Evolutionary conservation across 2,888 invertebrate species (phyloP), one percentile per base, ranked within the genome.

Genomic region (Pristionchus exspectatus): DNA sequence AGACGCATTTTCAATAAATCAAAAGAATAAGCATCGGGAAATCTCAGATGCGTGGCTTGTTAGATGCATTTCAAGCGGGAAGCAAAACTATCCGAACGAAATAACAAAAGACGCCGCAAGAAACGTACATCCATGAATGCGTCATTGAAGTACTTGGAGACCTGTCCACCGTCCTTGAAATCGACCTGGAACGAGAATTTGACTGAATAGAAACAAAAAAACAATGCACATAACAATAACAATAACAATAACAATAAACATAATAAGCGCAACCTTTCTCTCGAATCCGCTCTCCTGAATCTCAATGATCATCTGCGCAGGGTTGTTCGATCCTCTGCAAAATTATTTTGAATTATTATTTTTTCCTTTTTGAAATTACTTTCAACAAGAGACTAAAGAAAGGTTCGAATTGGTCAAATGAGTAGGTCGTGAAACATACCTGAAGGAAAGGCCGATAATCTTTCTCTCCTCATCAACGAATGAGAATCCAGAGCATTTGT

Each of bases 91-190:
- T 74, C 30, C n/a, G n/a, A n/a, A 33, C 33, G n/a, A 33, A 33
- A 21, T 9, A 38, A 7, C 7, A 38, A 7, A 38, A 38, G 24
- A 1, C 0, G 56, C n/a, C n/a, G 12, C 2, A 2, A 16, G 3
- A 27, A 33, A 63, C 86, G 24, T 7, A 87, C 87, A 27, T 87
- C 89, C 30, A 89, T 90, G 91, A 93, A 94, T 18, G 93, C 94
- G 69, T 93, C 92, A 84, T 91, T 91, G 90, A 94, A 94, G 90
- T 94, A 94, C 88, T 92, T 91, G 63, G 92, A 91, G 27, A 94
- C 94, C 87, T 92, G 91, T 74, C 94, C 94, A 14, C 92, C 93
- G 44, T 87, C 69, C 18, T 59, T 69, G 50, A 87, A 87, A 24
- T 87, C 69, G 27, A 87, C 87, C 87, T 87, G 87, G n/a, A 63